phyloP scores from a whole-genome alignment of 2,797 vertebrate species.

The Toxotes lorentzi region DNA sequence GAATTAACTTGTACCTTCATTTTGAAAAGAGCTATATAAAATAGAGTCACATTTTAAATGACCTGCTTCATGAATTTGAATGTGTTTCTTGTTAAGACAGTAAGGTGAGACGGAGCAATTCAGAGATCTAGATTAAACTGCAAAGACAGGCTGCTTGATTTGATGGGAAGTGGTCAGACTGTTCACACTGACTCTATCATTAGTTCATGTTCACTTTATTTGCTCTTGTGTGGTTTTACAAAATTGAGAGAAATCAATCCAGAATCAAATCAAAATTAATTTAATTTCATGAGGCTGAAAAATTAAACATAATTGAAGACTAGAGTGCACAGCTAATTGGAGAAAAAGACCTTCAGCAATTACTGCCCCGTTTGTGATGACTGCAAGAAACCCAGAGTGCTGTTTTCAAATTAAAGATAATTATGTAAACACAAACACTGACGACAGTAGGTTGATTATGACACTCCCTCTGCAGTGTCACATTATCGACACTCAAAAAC shows the following conservation, averaged over 20 bases:
- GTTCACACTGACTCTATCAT: neutral
- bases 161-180: neutral
- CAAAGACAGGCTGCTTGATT: neutral
- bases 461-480: constrained; percentile 27
- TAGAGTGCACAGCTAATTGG: constrained; percentile 55
- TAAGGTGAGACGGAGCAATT: neutral
- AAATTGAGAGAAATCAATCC: constrained; percentile 22
- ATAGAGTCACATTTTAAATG: constrained; percentile 1
- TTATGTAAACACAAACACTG: constrained; percentile 53
- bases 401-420: constrained; percentile 69
- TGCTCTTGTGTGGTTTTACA: neutral
- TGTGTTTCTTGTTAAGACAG: neutral
- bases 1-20: too few relatives aligned
- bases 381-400: constrained; percentile 44
- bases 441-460: constrained; percentile 17
- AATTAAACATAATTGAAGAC: constrained; percentile 48
- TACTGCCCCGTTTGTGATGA: constrained; percentile 49
- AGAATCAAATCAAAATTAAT: constrained; percentile 31
- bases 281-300: constrained; percentile 52
- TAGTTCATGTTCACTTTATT: neutral
- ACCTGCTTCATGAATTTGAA: neutral
- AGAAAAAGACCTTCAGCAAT: constrained; percentile 56
- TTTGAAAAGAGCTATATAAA: too few relatives aligned
- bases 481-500: constrained; percentile 34
- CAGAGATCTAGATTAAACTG: neutral